Evolutionary conservation across 2,113 vertebrate genomes (phyloP).

Genomic region (Lipotes vexillifer): DNA sequence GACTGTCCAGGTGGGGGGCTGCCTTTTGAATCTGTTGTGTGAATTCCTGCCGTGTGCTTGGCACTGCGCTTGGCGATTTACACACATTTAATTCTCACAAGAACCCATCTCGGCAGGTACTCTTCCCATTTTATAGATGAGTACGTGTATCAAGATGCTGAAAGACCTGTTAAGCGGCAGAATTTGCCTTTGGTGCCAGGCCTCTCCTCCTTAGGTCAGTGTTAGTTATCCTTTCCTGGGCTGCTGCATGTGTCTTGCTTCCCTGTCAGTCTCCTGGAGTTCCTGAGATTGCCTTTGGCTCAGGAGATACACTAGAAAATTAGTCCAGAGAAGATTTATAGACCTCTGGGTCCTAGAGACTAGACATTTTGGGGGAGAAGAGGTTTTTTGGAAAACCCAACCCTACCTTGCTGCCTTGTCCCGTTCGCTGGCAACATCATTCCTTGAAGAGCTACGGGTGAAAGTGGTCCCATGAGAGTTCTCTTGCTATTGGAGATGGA

Average conservation of each 20-base stretch:
- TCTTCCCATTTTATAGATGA: not conserved
- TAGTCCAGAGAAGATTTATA: not conserved
- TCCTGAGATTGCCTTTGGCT: constrained; percentile 26
- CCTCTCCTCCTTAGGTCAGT: not conserved
- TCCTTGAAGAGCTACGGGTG: not conserved
- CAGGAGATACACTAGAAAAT: constrained; percentile 7
- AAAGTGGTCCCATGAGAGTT: not conserved
- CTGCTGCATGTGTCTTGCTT: not conserved
- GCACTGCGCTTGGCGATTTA: not conserved
- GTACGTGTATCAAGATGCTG: not conserved
- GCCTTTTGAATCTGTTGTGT: not conserved
- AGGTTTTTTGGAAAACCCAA: not conserved
- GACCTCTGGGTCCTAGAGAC: not conserved
- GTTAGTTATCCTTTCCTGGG: not conserved
- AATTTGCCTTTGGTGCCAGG: not conserved
- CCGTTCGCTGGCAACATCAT: not conserved
- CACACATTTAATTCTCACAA: constrained; percentile 2
- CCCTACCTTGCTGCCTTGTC: not conserved
- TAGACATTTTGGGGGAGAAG: not conserved
- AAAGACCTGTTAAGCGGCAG: not conserved
- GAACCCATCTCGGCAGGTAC: not conserved
- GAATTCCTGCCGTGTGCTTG: not conserved
- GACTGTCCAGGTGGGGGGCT: not conserved
- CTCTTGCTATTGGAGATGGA: not conserved
- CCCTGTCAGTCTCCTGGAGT: not conserved